Percentiles rank a stretch among this genome's conserved stretches.
Evolutionary conservation across 1,140 invertebrate genomes (phyloP).

Genomic region (Trichoplusia ni): DNA sequence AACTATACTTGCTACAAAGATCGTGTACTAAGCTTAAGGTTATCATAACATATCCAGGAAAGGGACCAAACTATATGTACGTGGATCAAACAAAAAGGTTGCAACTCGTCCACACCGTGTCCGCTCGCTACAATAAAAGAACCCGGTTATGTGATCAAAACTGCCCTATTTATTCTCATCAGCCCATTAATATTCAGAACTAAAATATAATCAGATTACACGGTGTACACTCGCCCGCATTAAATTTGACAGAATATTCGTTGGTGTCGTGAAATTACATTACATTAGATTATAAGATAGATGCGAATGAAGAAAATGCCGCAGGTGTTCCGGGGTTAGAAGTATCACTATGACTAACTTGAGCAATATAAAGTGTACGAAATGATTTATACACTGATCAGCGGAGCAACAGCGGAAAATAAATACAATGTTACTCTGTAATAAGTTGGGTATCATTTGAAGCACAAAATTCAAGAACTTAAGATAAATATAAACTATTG

Average conservation of each 20-base stretch:
- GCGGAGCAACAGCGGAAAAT: not conserved
- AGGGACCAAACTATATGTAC: not conserved
- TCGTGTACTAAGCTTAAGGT: not conserved
- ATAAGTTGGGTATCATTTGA: no score
- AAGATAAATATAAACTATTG: no score
- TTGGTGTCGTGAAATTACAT: constrained; percentile 2
- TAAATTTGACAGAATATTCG: constrained; percentile 3
- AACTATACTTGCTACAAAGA: no score
- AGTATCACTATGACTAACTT: constrained; percentile 17
- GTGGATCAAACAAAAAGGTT: not conserved
- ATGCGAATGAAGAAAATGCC: constrained; percentile 12
- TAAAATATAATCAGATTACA: constrained; percentile 1
- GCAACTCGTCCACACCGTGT: not conserved
- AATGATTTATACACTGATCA: not conserved
- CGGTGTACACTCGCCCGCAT: constrained; percentile 2
- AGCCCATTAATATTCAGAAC: constrained; percentile 6
- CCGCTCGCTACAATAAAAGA: constrained; percentile 10
- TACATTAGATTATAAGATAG: not conserved
- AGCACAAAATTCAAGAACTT: no score
- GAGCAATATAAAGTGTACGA: constrained; percentile 12
- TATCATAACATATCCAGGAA: no score
- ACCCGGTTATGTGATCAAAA: constrained; percentile 20
- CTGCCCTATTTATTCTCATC: constrained; percentile 15
- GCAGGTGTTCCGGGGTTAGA: constrained; percentile 14
- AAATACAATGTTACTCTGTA: not conserved